Evolutionary conservation across 2,113 vertebrate genomes (phyloP), one percentile per base, ranked within the genome.

Genomic region (Ovibos moschatus): DNA sequence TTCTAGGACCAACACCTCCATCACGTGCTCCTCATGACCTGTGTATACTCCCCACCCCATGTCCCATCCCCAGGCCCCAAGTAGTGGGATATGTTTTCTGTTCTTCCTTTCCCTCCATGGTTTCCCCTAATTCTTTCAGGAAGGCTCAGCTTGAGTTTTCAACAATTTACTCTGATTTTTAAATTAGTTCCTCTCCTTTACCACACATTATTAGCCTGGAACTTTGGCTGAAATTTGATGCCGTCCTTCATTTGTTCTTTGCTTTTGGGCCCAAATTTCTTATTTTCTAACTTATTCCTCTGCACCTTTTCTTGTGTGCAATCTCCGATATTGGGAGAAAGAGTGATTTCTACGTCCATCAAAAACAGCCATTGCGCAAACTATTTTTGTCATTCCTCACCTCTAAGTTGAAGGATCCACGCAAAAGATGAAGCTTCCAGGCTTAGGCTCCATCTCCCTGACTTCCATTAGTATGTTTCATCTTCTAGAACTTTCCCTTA

Each of bases 241-340:
- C 27, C 10, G n/a, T 51, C n/a, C 55, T 55, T 92, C 60, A 71
- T 82, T 90, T 93, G 40, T 47, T 93, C 62, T 95, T 96, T 90
- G 58, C 19, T 82, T 87, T 51, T 5, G 45, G 21, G 53, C 33
- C 55, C 30, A 50, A 60, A 45, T 7, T 67, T 81, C 50, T 81
- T 55, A 78, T 67, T 58, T 92, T 40, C 50, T 58, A 85, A 45
- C 5, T 50, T 93, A 74, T n/a, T 53, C 67, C n/a, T 64, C 33
- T 64, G 21, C 19, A 47, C 19, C 17, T 88, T 92, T 85, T 86
- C 51, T 90, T 94, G 23, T 53, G 17, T 85, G 57, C 78, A 40
- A 92, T 89, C 40, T 36, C 64, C 36, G 50, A 43, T 17, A 51
- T 2, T 71, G 33, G 81, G 33, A 96, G 27, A 36, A 89, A 91